phyloP scores from a whole-genome alignment of 2,888 invertebrate species.

The Tinea pellionella region DNA sequence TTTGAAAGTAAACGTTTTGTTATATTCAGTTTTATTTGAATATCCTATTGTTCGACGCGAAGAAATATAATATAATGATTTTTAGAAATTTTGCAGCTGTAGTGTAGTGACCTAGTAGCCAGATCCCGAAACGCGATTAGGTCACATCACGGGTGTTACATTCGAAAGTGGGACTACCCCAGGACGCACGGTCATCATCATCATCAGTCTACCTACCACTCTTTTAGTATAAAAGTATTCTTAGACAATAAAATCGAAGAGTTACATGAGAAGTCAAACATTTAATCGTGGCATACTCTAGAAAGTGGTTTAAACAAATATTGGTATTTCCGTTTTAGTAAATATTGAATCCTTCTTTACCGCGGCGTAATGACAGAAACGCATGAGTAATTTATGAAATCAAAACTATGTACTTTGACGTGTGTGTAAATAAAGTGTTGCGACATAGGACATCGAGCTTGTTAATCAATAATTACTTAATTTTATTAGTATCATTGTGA shows the following conservation, averaged over 20 bases:
- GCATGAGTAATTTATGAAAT: slow-evolving; percentile 2
- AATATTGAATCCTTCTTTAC: background rate
- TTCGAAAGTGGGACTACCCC: too few species aligned
- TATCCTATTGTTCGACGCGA: background rate
- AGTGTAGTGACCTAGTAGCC: too few species aligned
- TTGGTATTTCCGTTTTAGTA: background rate
- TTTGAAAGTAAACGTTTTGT: background rate
- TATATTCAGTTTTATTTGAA: background rate
- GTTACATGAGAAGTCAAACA: background rate
- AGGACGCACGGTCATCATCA: too few species aligned
- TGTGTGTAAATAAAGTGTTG: background rate
- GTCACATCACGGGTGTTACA: too few species aligned
- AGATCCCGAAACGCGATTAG: too few species aligned
- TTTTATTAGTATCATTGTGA: too few species aligned
- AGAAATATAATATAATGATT: too few species aligned
- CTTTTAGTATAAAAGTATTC: too few species aligned
- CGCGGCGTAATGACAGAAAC: background rate
- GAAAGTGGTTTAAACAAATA: background rate
- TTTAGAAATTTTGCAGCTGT: too few species aligned
- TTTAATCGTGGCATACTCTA: background rate
- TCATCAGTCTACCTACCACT: too few species aligned
- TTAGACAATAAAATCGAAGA: too few species aligned
- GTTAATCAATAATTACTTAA: too few species aligned
- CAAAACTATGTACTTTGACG: background rate
- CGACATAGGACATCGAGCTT: background rate